phyloP scores from a whole-genome alignment of 2,797 vertebrate species.

The Chiroxiphia lanceolata region DNA sequence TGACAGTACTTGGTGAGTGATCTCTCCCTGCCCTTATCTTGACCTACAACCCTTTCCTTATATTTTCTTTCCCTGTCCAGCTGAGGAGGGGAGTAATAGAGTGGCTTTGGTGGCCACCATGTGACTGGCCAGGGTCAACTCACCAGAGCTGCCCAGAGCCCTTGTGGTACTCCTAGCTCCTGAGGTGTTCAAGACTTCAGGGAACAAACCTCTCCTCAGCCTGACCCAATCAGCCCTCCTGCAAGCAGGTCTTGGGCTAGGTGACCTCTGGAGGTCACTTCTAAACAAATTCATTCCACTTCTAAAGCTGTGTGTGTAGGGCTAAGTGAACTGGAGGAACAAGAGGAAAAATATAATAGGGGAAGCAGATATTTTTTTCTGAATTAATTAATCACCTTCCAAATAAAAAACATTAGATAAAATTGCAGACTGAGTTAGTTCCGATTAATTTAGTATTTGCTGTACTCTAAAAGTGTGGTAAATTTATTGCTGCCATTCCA shows the following conservation, averaged over 20 bases:
- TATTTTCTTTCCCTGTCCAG: not conserved
- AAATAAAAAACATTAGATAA: conserved; percentile 12
- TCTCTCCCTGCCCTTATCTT: not conserved
- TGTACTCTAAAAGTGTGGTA: conserved; percentile 27
- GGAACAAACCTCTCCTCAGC: not conserved
- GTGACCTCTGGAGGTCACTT: not conserved
- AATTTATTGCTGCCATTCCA: conserved; percentile 23
- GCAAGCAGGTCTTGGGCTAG: not conserved
- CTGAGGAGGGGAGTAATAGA: not conserved
- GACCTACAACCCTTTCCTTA: not conserved
- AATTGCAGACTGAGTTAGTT: conserved; percentile 41
- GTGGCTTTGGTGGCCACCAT: not conserved
- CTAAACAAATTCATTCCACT: not conserved
- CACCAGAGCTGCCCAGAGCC: not conserved
- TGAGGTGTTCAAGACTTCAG: not conserved
- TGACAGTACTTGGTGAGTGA: not conserved
- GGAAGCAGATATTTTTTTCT: not conserved
- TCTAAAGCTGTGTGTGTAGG: not conserved
- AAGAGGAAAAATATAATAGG: not conserved
- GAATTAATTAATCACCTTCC: conserved; percentile 27
- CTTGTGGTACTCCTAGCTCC: not conserved
- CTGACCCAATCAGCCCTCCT: not conserved
- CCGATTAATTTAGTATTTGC: conserved; percentile 55
- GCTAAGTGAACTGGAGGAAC: not conserved
- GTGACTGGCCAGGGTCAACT: not conserved